Percentiles rank a stretch among this genome's conserved stretches.
Evolutionary conservation across 2,888 invertebrate genomes (phyloP).

Genomic region (Andrena fulva): DNA sequence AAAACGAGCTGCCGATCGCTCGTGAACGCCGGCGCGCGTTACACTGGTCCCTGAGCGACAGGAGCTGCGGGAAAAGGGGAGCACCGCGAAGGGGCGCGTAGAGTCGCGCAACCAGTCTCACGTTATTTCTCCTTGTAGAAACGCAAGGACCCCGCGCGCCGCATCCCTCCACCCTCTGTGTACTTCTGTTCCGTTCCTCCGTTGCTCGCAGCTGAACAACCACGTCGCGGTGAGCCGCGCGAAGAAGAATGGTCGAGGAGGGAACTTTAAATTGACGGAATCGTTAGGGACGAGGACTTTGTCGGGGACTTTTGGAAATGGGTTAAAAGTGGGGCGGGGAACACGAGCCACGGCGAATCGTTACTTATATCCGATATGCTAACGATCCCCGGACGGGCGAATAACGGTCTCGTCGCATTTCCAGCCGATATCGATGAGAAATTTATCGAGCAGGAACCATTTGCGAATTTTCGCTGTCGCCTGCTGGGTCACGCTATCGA

Average conservation of each 20-base stretch:
- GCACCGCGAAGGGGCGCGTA: background rate
- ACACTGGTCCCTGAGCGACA: constrained; percentile 18
- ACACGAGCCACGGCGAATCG: constrained; percentile 32
- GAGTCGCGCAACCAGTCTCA: constrained; percentile 14
- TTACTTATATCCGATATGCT: constrained; percentile 51
- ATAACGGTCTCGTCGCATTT: constrained; percentile 49
- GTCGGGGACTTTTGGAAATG: constrained; percentile 28
- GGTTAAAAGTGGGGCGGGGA: constrained; percentile 29
- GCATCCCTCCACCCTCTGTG: background rate
- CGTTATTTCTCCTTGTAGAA: constrained; percentile 8
- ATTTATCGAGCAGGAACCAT: constrained; percentile 30
- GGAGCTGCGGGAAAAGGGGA: background rate
- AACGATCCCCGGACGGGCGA: constrained; percentile 31
- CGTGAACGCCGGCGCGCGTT: constrained; percentile 10
- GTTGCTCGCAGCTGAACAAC: too few species aligned
- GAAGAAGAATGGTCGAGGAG: background rate
- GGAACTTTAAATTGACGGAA: constrained; percentile 55
- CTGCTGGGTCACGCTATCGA: constrained; percentile 10
- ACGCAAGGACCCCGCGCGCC: background rate
- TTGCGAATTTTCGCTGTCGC: background rate
- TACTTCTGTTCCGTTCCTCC: background rate
- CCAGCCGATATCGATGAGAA: constrained; percentile 38
- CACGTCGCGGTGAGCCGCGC: background rate
- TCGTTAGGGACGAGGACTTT: constrained; percentile 52
- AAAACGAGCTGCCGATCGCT: constrained; percentile 26